Base-by-base conservation (phyloP, 1,140 invertebrate genomes). In the Brachionus asplanchnoidis region DNA sequence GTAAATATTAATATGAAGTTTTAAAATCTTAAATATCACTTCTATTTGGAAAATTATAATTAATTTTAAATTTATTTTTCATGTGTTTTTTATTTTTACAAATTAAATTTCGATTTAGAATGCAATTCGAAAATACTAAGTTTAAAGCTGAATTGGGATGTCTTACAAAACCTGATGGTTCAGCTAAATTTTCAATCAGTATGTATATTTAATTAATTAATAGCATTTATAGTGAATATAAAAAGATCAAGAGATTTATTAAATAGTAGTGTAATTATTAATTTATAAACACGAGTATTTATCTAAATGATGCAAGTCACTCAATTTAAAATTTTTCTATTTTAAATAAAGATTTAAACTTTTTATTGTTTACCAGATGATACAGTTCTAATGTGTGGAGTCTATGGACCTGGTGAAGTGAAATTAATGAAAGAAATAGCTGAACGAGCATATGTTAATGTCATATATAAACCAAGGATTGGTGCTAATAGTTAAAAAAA, bases 351-450 rank as follows among this genome's bases (percentile, higher is more conserved):
- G 7, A 79, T 79, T 50, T 12, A 36, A 17, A n/a, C 4, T 56
- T 53, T 80, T 60, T 17, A 40, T 32, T 32, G 0, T 26, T 7
- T 36, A 36, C 6, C n/a, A 82, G 79, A 60, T 26, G 65, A 82
- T 5, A 82, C 79, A 36, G n/a, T 68, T 65, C 79, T 65, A 23
- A 11, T 82, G 1, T 82, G 79, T 53, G 93, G 93, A 85, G 91
- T 95, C 23, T 94, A 95, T 91, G 95, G 95, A 0, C 95, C 95
- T 0, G 89, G 93, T 9, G 95, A 96, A 90, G 92, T 93, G 4
- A 94, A 93, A 88, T 89, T 92, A 70, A 92, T 93, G 68, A 95
- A 94, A 90, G 92, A 95, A 86, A 91, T 93, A 79, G 92, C 94
- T 79, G 94, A 95, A 84, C 94, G 93, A 90, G 93, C 94, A 7